Base-by-base conservation (phyloP, 2,888 invertebrate species). In the Tridacna gigas region DNA sequence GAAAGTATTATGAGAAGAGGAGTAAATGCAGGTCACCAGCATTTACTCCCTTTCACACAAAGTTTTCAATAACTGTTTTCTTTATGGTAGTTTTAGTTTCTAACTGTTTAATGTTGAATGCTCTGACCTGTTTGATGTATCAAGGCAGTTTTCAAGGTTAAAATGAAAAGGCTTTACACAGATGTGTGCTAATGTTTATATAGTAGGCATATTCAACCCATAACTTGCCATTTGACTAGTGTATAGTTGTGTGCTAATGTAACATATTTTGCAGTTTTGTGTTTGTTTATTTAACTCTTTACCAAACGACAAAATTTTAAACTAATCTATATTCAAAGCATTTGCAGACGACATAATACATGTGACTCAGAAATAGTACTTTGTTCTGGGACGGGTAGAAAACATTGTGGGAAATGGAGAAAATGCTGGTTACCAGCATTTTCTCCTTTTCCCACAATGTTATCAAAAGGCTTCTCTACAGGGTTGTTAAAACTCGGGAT, bases 11-110 rank as follows among this genome's bases (percentile, higher is more conserved):
- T 37, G 2, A 7, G 7, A 37, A 37, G 7, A 37, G 37, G 37
- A 4, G 7, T 4, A 37, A 37, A 37, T 37, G 37, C 37, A 4
- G 37, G 2, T 37, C 7, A 7, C 3, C 37, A 37, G 63, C 63
- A 63, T n/a, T 63, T 63, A 9, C 26, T 22, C 22, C 63, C 5
- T 63, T 63, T 63, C 22, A 4, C 5, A 13, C 22, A 9, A 63
- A n/a, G 63, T 9, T 63, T 63, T 63, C 63, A 22, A 63, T 63
- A 22, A 63, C n/a, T 63, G 63, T 63, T 63, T n/a, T 63, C n/a
- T 22, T 11, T 15, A 15, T 51, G 11, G 15, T 51, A 51, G 51
- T 13, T 11, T 13, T 13, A 13, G 11, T 51, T 51, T 51, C 15
- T 13, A 51, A 13, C 51, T 13, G 11, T 51, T n/a, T n/a, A n/a